Evolutionary conservation across 2,797 vertebrate genomes (phyloP).

Genomic region (Coracias cyanogaster): DNA sequence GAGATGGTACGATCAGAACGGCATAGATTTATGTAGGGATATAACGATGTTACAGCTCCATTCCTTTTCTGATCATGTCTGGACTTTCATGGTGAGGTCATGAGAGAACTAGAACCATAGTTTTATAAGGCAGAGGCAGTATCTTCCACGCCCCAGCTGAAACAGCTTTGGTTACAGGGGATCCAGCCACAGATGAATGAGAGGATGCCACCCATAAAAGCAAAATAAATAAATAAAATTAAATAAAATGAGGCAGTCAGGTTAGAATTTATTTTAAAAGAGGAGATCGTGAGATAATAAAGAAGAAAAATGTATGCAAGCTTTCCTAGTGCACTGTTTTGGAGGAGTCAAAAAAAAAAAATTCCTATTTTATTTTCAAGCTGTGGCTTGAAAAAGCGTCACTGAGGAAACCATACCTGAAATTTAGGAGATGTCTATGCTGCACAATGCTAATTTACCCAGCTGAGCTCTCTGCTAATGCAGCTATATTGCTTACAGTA

Average conservation of each 20-base stretch:
- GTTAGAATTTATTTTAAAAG: conserved; percentile 18
- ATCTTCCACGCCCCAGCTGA: not conserved
- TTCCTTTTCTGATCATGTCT: not conserved
- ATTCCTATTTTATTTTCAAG: not conserved
- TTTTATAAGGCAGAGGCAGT: not conserved
- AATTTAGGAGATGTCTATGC: conserved; percentile 21
- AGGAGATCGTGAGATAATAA: not conserved
- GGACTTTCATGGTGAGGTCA: not conserved
- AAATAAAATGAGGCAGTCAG: not conserved
- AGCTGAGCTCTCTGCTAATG: conserved; percentile 35
- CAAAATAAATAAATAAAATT: not conserved
- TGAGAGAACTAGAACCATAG: not conserved
- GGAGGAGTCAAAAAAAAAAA: not conserved
- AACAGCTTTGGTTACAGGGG: not conserved
- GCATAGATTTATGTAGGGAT: not conserved
- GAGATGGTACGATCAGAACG: not conserved
- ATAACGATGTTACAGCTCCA: not conserved
- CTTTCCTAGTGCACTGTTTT: not conserved
- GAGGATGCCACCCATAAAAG: not conserved
- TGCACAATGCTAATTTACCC: conserved; percentile 23
- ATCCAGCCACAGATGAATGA: not conserved
- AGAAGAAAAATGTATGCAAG: conserved; percentile 1
- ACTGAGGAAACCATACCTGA: conserved; percentile 20
- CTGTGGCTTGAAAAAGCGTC: not conserved
- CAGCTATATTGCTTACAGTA: conserved; percentile 9